phyloP scores from a whole-genome alignment of 2,797 vertebrate species.

The Threskiornis aethiopicus region DNA sequence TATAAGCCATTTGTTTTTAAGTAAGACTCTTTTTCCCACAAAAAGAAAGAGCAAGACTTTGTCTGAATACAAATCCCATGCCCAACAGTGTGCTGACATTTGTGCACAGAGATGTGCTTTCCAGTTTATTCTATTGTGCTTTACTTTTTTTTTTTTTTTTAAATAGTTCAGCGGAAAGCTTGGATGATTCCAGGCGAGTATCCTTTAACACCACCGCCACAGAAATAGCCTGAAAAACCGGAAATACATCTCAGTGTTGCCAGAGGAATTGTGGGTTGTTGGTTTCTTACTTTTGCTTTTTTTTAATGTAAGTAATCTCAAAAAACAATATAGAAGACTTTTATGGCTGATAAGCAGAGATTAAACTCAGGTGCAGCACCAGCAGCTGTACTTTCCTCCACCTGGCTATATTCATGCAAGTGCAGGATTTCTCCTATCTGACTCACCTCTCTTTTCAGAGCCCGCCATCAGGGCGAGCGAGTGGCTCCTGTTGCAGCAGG shows the following conservation, averaged over 20 bases:
- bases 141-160: background rate
- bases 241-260: background rate
- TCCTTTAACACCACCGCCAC: conserved; percentile 9
- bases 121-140: conserved; percentile 59
- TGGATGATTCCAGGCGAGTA: background rate
- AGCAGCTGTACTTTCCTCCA: background rate
- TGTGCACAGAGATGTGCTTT: conserved; percentile 47
- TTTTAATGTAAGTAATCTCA: background rate
- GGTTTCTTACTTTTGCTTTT: background rate
- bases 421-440: background rate
- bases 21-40: conserved; percentile 21
- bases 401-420: background rate
- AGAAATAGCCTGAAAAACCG: conserved; percentile 36
- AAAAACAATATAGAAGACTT: background rate
- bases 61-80: conserved; percentile 61
- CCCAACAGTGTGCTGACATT: conserved; percentile 59
- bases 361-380: background rate
- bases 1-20: conserved; percentile 63
- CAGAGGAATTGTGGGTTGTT: background rate
- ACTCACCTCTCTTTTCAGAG: background rate
- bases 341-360: background rate
- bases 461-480: rapidly evolving
- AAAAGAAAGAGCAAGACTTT: conserved; percentile 50
- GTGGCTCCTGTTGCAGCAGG: background rate
- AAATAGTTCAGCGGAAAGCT: conserved; percentile 31